Evolutionary conservation across 2,113 vertebrate genomes (phyloP).

Genomic region (Lathamus discolor): DNA sequence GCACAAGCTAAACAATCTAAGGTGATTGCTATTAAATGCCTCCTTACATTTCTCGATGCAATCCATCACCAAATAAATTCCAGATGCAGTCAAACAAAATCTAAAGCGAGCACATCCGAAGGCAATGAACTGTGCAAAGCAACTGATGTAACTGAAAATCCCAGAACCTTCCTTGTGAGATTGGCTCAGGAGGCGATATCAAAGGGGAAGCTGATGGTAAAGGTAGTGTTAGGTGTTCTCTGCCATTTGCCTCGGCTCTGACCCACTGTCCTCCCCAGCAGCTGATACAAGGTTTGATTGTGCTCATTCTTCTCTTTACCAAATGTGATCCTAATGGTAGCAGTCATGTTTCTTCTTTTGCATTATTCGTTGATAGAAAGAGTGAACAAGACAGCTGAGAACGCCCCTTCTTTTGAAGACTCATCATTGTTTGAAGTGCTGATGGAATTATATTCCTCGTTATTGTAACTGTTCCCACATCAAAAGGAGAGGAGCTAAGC

Average conservation of each 20-base stretch:
- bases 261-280: not conserved
- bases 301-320: not conserved
- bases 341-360: not conserved
- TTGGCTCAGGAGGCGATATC: not conserved
- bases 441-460: not conserved
- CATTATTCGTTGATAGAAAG: conserved; percentile 4
- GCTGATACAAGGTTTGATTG: not conserved
- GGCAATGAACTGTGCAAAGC: not conserved
- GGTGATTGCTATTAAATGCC: not conserved
- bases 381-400: not conserved
- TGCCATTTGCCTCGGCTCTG: fast-evolving
- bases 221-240: fast-evolving
- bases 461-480: not conserved
- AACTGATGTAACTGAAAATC: not conserved
- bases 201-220: not conserved
- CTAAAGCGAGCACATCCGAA: not conserved
- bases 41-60: not conserved
- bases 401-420: not conserved
- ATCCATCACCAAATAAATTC: not conserved
- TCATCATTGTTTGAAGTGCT: not conserved
- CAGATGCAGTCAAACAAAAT: not conserved
- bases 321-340: not conserved
- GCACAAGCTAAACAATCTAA: not conserved
- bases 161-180: not conserved
- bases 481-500: not conserved